Base-by-base conservation (phyloP, 2,888 invertebrate species). In the Anthoptus insignis region DNA sequence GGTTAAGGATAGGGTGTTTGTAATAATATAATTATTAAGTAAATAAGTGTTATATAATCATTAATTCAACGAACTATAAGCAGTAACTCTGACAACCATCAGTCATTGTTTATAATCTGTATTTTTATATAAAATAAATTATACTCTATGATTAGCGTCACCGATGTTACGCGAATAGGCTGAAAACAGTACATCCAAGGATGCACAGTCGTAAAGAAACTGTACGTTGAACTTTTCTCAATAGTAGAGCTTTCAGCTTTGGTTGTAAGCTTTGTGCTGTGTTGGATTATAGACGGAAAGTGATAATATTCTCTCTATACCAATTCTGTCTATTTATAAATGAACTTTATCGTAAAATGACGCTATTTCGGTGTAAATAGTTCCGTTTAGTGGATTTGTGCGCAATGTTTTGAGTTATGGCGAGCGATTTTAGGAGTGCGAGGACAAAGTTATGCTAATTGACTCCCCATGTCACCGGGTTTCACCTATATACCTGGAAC, bases 371-470 rank as follows among this genome's bases (percentile, higher is more conserved):
- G 73, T 73, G 69, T 68, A 78, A 76, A 60, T 70, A 69, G 71
- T 71, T 74, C 79, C 76, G 75, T 76, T 76, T 68, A 64, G 69
- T 71, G 70, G 68, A 70, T 71, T 54, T 70, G 82, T 84, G 83
- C 74, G 14, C 73, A 71, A 72, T 73, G 73, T 73, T 74, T 72
- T 70, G 68, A 83, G 82, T 79, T 83, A 91, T 90, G 89, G 83
- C 82, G 70, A 79, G 86, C 88, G 86, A 82, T 81, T 69, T 79
- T 76, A 73, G 79, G 80, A 79, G 87, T 86, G 82, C 78, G 79
- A 85, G 88, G 87, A 89, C 89, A 84, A 87, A 88, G 88, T 87
- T 89, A 90, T 91, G 91, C 81, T 91, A 89, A 89, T 89, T 83
- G 81, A 81, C 82, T 82, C 78, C 83, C 81, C 81, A 87, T 87